These are phyloP conservation scores for Chelmon rostratus DNA, from an alignment of 2,797 vertebrate species.

Conservation along the genomic window DNA sequence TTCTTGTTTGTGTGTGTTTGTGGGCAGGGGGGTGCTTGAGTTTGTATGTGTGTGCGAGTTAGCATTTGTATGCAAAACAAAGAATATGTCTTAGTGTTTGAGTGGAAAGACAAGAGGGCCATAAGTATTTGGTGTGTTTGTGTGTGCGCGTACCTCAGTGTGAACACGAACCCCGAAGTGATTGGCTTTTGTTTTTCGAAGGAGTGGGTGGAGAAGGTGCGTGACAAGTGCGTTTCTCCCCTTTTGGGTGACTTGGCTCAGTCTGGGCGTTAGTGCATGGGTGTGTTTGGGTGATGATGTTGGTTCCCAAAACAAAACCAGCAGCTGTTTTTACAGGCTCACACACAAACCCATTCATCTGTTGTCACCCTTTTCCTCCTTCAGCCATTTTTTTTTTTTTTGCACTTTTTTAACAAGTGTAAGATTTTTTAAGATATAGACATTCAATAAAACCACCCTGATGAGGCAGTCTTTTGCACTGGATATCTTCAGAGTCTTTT, in stretches of 20 bases:
- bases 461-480: not conserved
- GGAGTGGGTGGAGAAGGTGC: slow-evolving; percentile 73
- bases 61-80: slow-evolving; percentile 70
- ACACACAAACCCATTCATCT: slow-evolving; percentile 53
- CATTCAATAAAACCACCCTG: not conserved
- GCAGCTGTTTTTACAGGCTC: slow-evolving; percentile 75
- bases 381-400: slow-evolving; percentile 11
- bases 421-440: not conserved
- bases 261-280: slow-evolving; percentile 4
- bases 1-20: slow-evolving; percentile 32
- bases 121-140: slow-evolving; percentile 40
- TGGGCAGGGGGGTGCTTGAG: slow-evolving; percentile 32
- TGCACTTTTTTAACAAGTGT: slow-evolving; percentile 21
- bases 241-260: slow-evolving; percentile 63
- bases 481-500: not conserved
- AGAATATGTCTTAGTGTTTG: slow-evolving; percentile 63
- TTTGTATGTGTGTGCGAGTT: slow-evolving; percentile 35
- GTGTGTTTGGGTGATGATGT: slow-evolving; percentile 52
- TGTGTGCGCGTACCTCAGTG: slow-evolving; percentile 45
- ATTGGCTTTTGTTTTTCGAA: slow-evolving; percentile 72
- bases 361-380: slow-evolving; percentile 36
- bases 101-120: slow-evolving; percentile 61
- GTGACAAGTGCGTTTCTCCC: slow-evolving; percentile 57
- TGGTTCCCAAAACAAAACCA: slow-evolving; percentile 72
- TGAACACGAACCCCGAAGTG: slow-evolving; percentile 59